These are phyloP conservation scores for Trogon surrucura DNA, from an alignment of 2,113 vertebrate genomes.

Conservation along the genomic window DNA sequence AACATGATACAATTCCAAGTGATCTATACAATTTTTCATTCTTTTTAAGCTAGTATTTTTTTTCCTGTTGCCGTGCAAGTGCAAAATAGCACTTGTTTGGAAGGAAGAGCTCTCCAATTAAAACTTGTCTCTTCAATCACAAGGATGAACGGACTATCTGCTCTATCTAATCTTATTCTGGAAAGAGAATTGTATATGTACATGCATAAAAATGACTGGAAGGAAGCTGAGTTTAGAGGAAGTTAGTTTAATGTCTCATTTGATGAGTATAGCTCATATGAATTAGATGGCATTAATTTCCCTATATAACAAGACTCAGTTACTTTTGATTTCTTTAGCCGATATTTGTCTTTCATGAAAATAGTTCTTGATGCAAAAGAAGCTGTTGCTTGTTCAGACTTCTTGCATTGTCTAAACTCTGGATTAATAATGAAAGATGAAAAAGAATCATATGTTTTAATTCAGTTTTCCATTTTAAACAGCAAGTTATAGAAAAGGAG, in stretches of 20 bases:
- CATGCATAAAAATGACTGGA: slow-evolving; percentile 27
- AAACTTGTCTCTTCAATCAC: background rate
- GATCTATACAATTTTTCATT: background rate
- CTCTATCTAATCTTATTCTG: slow-evolving; percentile 24
- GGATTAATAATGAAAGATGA: background rate
- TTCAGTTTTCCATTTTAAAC: background rate
- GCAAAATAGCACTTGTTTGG: background rate
- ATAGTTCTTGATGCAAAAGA: background rate
- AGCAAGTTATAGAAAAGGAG: background rate
- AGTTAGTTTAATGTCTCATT: slow-evolving; percentile 19
- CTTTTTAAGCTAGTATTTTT: background rate
- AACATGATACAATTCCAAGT: background rate
- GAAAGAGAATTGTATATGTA: slow-evolving; percentile 51
- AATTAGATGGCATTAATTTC: slow-evolving; percentile 35
- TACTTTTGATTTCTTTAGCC: background rate
- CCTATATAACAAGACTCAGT: background rate
- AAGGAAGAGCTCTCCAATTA: slow-evolving; percentile 28
- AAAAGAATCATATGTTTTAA: background rate
- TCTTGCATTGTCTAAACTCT: background rate
- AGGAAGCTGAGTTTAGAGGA: slow-evolving; percentile 40
- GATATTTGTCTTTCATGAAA: background rate
- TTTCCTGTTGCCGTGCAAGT: background rate
- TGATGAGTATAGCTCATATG: background rate
- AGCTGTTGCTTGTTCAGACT: background rate
- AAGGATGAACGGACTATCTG: slow-evolving; percentile 6